Evolutionary conservation across 2,797 vertebrate genomes (phyloP).

Genomic region (Pangasius djambal): DNA sequence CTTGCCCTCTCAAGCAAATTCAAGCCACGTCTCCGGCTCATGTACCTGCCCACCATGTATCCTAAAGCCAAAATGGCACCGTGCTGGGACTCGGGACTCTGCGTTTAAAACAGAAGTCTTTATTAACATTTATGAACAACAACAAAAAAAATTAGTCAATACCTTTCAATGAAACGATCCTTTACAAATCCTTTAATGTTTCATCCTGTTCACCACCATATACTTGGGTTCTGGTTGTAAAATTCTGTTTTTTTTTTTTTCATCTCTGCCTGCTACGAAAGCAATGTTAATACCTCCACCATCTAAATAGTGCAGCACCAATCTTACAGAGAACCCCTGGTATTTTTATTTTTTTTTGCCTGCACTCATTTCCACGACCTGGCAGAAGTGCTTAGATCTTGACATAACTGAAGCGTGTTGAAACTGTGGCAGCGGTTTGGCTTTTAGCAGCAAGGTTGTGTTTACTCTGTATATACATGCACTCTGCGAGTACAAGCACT

Average conservation of each 20-base stretch:
- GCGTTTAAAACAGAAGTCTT: slow-evolving; percentile 40
- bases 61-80: slow-evolving; percentile 94
- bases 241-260: too few species aligned
- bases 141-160: background rate
- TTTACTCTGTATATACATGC: background rate
- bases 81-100: slow-evolving; percentile 95
- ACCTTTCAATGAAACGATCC: background rate
- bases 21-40: slow-evolving; percentile 82
- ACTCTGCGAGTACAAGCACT: background rate
- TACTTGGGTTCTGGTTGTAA: too few species aligned
- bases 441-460: background rate
- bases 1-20: slow-evolving; percentile 68
- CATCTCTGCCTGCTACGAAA: too few species aligned
- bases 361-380: background rate
- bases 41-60: slow-evolving; percentile 91
- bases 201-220: background rate
- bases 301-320: background rate
- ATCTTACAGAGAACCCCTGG: background rate
- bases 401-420: too few species aligned
- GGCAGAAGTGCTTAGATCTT: too few species aligned
- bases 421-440: too few species aligned
- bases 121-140: background rate
- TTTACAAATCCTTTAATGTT: background rate
- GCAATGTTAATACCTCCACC: background rate
- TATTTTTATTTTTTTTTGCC: too few species aligned